Base-by-base conservation (phyloP, 2,113 vertebrate genomes). In the Lamprologus tigripictilis region DNA sequence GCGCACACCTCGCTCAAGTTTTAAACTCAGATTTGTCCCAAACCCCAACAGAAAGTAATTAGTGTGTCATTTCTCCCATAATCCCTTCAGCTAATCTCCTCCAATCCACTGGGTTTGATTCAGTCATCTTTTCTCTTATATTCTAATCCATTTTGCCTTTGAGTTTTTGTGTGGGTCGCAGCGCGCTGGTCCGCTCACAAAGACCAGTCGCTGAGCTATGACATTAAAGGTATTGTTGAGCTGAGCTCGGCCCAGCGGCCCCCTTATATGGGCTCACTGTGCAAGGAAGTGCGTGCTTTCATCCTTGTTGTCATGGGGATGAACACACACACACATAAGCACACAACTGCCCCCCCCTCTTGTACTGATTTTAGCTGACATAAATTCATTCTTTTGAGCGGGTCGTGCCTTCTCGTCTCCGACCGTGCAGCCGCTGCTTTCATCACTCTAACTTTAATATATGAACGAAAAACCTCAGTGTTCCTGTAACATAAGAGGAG, bases 111-210 rank as follows among this genome's bases (percentile, higher is more conserved):
- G 94, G 79, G 91, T 94, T 96, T 95, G 95, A 96, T 96, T 95
- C 96, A 96, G 95, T 96, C 94, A 96, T 96, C 95, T 96, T 95
- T 96, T 96, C 94, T 96, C 93, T 95, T 92, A 93, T 95, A 94
- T 96, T 96, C 95, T 96, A 96, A 96, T 96, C 93, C 94, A 95
- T 96, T 96, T 95, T 95, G 93, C 95, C 94, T 96, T 97, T 96
- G 95, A 95, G 94, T 94, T 95, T 96, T 95, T 97, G 95, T 96
- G 89, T 85, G 89, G 91, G 84, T 95, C 93, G 90, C 95, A 93
- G 94, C 31, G 92, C 71, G 83, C 93, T 92, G 90, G 92, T 94
- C 71, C 13, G 10, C 47, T 79, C 94, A 96, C 95, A 96, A 96
- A 95, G 94, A 93, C 51, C 88, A 92, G 90, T 94, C 92, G 89